Evolutionary conservation across 2,888 invertebrate species (phyloP).

Genomic region (Hofmannophila pseudospretella): DNA sequence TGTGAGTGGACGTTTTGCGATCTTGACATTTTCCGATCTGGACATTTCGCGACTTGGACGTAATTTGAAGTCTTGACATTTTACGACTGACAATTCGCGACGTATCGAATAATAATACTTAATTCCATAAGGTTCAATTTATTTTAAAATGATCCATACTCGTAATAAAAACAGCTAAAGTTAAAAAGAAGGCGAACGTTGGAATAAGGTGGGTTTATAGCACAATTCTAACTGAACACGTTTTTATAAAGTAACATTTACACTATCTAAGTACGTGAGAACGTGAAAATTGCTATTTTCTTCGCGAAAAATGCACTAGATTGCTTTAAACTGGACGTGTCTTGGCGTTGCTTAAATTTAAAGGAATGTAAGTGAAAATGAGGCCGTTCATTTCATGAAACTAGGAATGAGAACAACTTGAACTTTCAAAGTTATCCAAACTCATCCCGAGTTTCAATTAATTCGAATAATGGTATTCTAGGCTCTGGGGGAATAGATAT

Average conservation of each 20-base stretch:
- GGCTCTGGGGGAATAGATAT: too few relatives aligned
- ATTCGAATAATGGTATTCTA: too few relatives aligned
- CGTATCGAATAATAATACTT: too few relatives aligned
- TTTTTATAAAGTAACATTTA: slow-evolving; percentile 19
- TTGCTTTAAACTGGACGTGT: neutral
- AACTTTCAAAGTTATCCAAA: too few relatives aligned
- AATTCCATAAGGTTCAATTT: slow-evolving; percentile 3
- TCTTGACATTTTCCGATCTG: too few relatives aligned
- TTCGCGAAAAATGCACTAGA: neutral
- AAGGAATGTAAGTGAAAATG: neutral
- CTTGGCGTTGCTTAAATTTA: neutral
- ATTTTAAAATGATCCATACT: slow-evolving; percentile 10
- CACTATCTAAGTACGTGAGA: slow-evolving; percentile 13
- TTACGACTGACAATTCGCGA: too few relatives aligned
- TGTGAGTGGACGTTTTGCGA: too few relatives aligned
- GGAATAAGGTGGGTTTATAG: slow-evolving; percentile 25
- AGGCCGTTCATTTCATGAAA: too few relatives aligned
- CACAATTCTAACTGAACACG: slow-evolving; percentile 24
- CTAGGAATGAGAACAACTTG: too few relatives aligned
- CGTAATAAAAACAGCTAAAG: slow-evolving; percentile 16
- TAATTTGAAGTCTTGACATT: too few relatives aligned
- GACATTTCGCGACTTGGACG: too few relatives aligned
- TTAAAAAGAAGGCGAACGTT: slow-evolving; percentile 18
- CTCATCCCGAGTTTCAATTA: too few relatives aligned
- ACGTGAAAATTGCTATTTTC: slow-evolving; percentile 13